These are phyloP conservation scores for Scalopus aquaticus DNA, from an alignment of 2,113 vertebrate genomes.

Conservation along the genomic window DNA sequence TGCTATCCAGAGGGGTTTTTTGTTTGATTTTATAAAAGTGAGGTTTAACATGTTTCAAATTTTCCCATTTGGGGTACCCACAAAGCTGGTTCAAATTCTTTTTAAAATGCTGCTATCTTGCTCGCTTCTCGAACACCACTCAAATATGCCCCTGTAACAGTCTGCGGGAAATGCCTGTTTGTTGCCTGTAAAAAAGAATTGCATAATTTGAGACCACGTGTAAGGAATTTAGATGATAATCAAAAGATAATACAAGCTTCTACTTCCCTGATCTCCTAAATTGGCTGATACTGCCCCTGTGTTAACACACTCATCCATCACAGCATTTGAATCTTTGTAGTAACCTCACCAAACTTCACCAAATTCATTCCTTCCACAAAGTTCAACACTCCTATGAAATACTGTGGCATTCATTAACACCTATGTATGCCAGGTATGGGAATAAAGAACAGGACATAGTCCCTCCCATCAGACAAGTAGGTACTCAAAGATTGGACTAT, in stretches of 20 bases:
- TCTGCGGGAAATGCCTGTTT: constrained; percentile 98
- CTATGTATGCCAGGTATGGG: neutral
- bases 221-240: neutral
- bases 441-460: neutral
- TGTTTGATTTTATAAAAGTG: constrained; percentile 20
- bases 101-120: constrained; percentile 95
- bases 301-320: neutral
- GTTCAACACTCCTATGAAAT: neutral
- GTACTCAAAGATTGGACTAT: neutral
- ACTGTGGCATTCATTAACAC: neutral
- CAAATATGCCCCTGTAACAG: constrained; percentile 97
- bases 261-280: neutral
- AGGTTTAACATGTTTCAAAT: constrained; percentile 49
- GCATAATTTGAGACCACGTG: neutral
- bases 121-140: constrained; percentile 98
- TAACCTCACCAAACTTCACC: neutral
- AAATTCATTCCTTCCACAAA: neutral
- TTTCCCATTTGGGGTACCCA: constrained; percentile 20
- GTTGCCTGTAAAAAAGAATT: constrained; percentile 88
- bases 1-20: neutral
- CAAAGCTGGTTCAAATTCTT: neutral
- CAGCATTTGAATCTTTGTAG: neutral
- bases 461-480: neutral
- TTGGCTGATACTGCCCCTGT: neutral
- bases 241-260: neutral